A percentile compares a stretch with the other conserved stretches of the same genome.
phyloP scores from a whole-genome alignment of 2,888 invertebrate genomes.

The Folsomia candida region DNA sequence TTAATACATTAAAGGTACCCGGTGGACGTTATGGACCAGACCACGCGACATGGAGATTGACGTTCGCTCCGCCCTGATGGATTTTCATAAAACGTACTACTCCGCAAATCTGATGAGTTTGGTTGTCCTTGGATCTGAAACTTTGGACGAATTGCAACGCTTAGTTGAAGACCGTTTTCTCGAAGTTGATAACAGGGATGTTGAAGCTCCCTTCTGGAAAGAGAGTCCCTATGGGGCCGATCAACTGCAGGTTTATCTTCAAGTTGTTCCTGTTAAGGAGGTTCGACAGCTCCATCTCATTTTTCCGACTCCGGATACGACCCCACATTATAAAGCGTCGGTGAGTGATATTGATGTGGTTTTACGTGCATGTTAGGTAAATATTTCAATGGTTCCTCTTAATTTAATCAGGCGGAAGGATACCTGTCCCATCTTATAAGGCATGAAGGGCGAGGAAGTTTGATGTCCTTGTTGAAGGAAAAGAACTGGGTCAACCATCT shows the following conservation, averaged over 20 bases:
- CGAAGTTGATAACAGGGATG: conserved; percentile 71
- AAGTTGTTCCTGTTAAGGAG: conserved; percentile 88
- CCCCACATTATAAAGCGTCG: conserved; percentile 75
- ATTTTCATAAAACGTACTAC: conserved; percentile 89
- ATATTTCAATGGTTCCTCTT: conserved; percentile 10
- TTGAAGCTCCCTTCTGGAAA: conserved; percentile 71
- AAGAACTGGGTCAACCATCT: conserved; percentile 90
- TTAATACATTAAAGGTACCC: conserved; percentile 62
- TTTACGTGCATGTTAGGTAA: neutral
- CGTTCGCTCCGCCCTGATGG: conserved; percentile 78
- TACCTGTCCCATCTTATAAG: conserved; percentile 90
- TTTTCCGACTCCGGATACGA: conserved; percentile 87
- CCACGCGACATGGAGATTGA: conserved; percentile 80
- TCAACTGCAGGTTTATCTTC: conserved; percentile 68
- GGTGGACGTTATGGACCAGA: conserved; percentile 71
- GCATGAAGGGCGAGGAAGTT: conserved; percentile 92
- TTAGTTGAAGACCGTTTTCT: conserved; percentile 77
- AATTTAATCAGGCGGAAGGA: conserved; percentile 72
- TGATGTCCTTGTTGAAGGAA: conserved; percentile 81
- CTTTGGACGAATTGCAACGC: conserved; percentile 78
- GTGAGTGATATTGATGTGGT: conserved; percentile 58
- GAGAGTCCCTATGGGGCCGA: conserved; percentile 77
- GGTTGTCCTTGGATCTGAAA: conserved; percentile 87
- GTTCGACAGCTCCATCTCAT: conserved; percentile 76
- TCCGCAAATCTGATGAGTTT: conserved; percentile 88